Conservation (phyloP, 23 tunicate genomes). For the Clavelina lepadiformis region DNA sequence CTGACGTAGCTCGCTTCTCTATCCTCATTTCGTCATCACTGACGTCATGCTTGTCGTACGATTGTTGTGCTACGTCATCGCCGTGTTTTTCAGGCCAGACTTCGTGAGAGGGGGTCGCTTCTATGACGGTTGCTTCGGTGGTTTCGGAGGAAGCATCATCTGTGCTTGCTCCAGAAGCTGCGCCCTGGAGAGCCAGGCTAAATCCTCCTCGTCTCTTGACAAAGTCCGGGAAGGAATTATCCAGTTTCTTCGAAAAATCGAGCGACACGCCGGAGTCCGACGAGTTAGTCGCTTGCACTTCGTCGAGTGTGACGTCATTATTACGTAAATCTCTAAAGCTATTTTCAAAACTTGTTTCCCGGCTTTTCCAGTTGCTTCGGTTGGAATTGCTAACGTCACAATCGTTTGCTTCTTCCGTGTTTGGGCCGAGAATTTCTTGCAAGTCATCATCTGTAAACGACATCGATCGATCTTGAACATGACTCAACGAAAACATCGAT, state of each 20-base stretch:
- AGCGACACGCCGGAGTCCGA: constrained; percentile 33
- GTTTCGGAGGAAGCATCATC: too few relatives aligned
- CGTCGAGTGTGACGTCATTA: background rate
- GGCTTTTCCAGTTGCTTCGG: background rate
- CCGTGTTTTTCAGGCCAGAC: too few relatives aligned
- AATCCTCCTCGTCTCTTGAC: constrained; percentile 28
- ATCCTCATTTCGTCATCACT: too few relatives aligned
- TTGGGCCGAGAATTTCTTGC: constrained; percentile 35
- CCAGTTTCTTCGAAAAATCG: constrained; percentile 3
- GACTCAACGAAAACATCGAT: constrained; percentile 7
- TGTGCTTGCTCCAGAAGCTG: too few relatives aligned
- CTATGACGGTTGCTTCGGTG: too few relatives aligned
- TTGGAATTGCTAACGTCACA: too few relatives aligned
- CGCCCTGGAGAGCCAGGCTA: constrained; percentile 7
- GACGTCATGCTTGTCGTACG: too few relatives aligned
- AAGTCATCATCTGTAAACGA: constrained; percentile 70
- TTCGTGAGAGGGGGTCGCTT: too few relatives aligned
- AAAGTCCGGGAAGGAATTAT: background rate
- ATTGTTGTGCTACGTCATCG: too few relatives aligned
- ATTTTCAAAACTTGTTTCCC: background rate
- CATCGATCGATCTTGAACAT: constrained; percentile 28
- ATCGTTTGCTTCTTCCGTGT: background rate
- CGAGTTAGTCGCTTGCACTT: constrained; percentile 20
- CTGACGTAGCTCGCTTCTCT: too few relatives aligned
- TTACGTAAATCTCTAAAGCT: background rate